Evolutionary conservation across 1,140 invertebrate genomes (phyloP), one percentile per base, ranked within the genome.

Genomic region (Drosophila chauvacae): DNA sequence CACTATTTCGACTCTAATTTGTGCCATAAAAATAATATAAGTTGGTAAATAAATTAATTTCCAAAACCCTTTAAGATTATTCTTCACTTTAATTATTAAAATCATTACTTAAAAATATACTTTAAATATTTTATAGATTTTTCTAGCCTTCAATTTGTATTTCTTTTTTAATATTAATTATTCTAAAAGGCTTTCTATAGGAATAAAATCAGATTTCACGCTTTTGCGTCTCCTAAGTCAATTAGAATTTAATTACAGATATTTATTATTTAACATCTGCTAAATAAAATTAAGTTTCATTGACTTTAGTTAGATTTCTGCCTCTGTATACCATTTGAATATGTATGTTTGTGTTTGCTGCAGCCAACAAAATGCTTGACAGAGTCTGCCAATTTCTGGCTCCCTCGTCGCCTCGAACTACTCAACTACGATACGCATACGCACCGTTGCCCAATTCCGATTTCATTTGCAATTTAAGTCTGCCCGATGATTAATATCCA

Each of bases 381-480:
- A 75, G 71, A 75, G 70, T 76, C 71, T 76, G 73, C 71, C 71
- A 75, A 75, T 75, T 76, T 76, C 72, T 72, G 26, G 55, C 55
- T 60, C 70, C 70, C 68, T 51, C 14, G 68, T 50, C 69, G 69
- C 71, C 70, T 73, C 39, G 68, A 73, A 73, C 66, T 73, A 73
- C 70, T 73, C 70, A 60, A 72, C 70, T 73, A 73, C 70, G 55
- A 72, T 73, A 73, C 73, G 73, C 73, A 76, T 77, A 77, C 73
- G 73, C 73, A 77, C 73, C 72, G 73, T 77, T 77, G 73, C 61
- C 73, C 73, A 76, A 65, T 76, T 76, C 71, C 60, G 61, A 66
- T 77, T 66, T 77, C 71, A 75, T 65, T 75, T 76, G 73, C 73
- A 75, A 76, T 75, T 76, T 76, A 76, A 76, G 70, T 64, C 73